Percentiles rank a stretch among this genome's conserved stretches.
phyloP scores from a whole-genome alignment of 2,888 invertebrate genomes.

The Tanytarsus gracilentus region DNA sequence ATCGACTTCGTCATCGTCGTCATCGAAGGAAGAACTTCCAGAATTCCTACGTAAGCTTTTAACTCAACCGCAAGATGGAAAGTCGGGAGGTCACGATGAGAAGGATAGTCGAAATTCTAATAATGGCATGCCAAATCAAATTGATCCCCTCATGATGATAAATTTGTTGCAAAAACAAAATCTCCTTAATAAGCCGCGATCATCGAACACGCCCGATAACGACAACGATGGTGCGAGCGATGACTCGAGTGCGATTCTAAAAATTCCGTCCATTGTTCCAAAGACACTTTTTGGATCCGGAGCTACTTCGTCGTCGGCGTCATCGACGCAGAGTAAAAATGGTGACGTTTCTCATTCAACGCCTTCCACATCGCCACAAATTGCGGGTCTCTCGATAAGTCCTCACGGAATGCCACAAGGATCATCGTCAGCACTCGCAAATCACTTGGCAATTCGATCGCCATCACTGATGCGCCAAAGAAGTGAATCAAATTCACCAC shows the following conservation, averaged over 20 bases:
- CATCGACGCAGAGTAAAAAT: constrained; percentile 33
- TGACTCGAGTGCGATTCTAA: constrained; percentile 69
- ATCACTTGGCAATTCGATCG: constrained; percentile 42
- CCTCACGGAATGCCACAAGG: constrained; percentile 34
- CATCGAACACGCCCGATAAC: constrained; percentile 45
- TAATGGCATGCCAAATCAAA: constrained; percentile 35
- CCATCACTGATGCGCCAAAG: constrained; percentile 40
- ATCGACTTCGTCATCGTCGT: background rate
- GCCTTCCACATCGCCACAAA: constrained; percentile 46
- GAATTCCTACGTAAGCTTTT: constrained; percentile 31
- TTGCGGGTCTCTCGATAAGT: constrained; percentile 28
- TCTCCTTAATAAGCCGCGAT: background rate
- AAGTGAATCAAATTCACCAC: constrained; percentile 50
- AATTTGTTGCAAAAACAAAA: constrained; percentile 34
- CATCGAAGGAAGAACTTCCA: constrained; percentile 32
- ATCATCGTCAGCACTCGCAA: constrained; percentile 33
- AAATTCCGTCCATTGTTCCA: constrained; percentile 83
- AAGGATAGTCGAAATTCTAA: constrained; percentile 33
- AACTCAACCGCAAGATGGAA: constrained; percentile 33
- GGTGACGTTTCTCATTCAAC: constrained; percentile 45
- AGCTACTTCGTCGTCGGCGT: background rate
- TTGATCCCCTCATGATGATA: constrained; percentile 29
- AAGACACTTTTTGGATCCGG: constrained; percentile 49
- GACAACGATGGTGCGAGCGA: constrained; percentile 39
- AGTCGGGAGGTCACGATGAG: constrained; percentile 10